phyloP scores from a whole-genome alignment of 2,888 invertebrate genomes.

The Drosophila greeni region DNA sequence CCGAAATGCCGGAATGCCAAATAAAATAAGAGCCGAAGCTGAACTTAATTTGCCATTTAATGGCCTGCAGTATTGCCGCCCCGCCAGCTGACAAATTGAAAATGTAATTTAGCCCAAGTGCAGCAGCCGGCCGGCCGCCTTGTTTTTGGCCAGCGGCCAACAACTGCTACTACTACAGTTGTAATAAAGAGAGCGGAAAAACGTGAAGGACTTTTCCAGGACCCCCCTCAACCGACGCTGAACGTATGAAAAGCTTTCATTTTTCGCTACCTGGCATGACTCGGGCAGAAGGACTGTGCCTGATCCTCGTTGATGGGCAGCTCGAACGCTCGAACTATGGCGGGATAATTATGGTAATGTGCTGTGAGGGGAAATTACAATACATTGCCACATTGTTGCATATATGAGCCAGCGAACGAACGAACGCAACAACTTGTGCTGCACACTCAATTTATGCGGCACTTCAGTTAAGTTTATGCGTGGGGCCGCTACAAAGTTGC shows the following conservation, averaged over 20 bases:
- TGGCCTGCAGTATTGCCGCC: constrained; percentile 43
- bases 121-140: constrained; percentile 32
- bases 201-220: not conserved
- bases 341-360: constrained; percentile 33
- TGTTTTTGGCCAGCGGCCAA: constrained; percentile 56
- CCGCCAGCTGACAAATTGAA: constrained; percentile 63
- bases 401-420: not conserved
- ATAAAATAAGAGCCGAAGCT: constrained; percentile 19
- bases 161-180: constrained; percentile 28
- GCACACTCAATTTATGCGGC: constrained; percentile 25
- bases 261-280: constrained; percentile 33
- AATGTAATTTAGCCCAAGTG: constrained; percentile 72
- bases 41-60: constrained; percentile 44
- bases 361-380: constrained; percentile 11
- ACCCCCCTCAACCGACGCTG: constrained; percentile 17
- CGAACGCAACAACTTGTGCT: constrained; percentile 10
- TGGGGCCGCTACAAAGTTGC: constrained; percentile 53
- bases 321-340: constrained; percentile 3
- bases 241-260: constrained; percentile 57
- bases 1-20: constrained; percentile 12
- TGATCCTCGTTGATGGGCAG: constrained; percentile 19
- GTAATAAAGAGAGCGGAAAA: not conserved
- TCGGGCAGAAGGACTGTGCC: constrained; percentile 9
- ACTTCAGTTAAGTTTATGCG: constrained; percentile 32
- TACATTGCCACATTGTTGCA: constrained; percentile 31